phyloP scores from a whole-genome alignment of 2,888 invertebrate species.

The Eupithecia inturbata region DNA sequence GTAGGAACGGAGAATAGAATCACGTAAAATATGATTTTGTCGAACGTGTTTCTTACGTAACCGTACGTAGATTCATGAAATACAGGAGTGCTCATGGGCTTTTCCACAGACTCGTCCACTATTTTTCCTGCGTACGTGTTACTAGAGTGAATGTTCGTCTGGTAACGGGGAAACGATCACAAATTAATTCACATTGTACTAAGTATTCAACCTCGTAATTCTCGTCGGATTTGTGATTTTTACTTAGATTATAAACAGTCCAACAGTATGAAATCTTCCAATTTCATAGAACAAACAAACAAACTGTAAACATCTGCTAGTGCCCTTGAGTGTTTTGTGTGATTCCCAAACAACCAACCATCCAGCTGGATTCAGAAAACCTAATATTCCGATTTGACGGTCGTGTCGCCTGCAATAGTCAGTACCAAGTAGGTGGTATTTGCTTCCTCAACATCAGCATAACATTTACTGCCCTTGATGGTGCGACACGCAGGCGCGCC shows the following conservation, averaged over 20 bases:
- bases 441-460: too few relatives aligned
- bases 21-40: slow-evolving; percentile 80
- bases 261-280: too few relatives aligned
- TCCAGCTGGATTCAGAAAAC: too few relatives aligned
- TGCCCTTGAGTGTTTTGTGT: too few relatives aligned
- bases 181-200: background rate
- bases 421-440: too few relatives aligned
- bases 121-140: background rate
- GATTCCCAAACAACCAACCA: too few relatives aligned
- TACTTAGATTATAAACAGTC: background rate
- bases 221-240: background rate
- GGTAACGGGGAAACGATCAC: background rate
- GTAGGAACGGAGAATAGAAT: slow-evolving; percentile 64
- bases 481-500: too few relatives aligned
- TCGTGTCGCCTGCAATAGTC: too few relatives aligned
- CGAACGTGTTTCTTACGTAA: slow-evolving; percentile 65
- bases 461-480: too few relatives aligned
- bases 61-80: slow-evolving; percentile 39
- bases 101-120: background rate
- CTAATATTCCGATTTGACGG: too few relatives aligned
- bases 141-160: background rate
- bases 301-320: too few relatives aligned
- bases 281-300: background rate
- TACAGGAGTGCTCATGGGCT: background rate
- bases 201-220: background rate